Base-by-base conservation (phyloP, 2,113 vertebrate species). In the Istiophorus platypterus region DNA sequence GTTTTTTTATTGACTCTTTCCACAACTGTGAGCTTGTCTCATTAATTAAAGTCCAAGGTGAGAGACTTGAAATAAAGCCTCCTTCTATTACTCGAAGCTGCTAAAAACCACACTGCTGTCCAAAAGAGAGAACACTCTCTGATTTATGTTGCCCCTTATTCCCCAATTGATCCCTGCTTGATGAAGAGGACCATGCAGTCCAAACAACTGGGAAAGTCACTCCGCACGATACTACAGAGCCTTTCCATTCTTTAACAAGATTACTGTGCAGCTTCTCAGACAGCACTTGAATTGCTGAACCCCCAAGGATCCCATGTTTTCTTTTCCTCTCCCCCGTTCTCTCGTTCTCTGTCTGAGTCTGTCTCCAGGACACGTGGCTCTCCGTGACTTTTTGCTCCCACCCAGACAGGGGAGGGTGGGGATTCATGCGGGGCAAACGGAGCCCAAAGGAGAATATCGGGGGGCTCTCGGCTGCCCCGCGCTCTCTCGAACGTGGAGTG, bases 301-400 rank as follows among this genome's bases (percentile, higher is more conserved):
- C 91, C 85, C 82, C 7, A 11, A 82, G 88, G 88, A 87, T 79
- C 74, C 59, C 39, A 63, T 82, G 74, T 75, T 82, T 78, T 78
- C 64, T 63, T 65, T 85, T 57, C 72, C 84, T 71, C 66, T 63
- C 66, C 80, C 65, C 64, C 64, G 45, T 45, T 84, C 39, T 85
- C 76, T 78, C 20, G 6, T 76, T 79, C 34, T 80, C 80, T 76
- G 72, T 78, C 76, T 71, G 52, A 69, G 68, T 78, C 90, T 89
- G 88, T 89, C 85, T 90, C 90, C 57, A 88, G 82, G 90, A 91
- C 92, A 93, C 83, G 85, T 91, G 90, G 81, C 83, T 87, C 77
- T 81, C 78, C 74, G 73, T 83, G 81, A 89, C 76, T 84, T 75
- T 75, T 71, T 77, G 87, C 85, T 86, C 81, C 65, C 67, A 75